Conservation (phyloP, 2,113 vertebrate genomes). For the Lates calcarifer region DNA sequence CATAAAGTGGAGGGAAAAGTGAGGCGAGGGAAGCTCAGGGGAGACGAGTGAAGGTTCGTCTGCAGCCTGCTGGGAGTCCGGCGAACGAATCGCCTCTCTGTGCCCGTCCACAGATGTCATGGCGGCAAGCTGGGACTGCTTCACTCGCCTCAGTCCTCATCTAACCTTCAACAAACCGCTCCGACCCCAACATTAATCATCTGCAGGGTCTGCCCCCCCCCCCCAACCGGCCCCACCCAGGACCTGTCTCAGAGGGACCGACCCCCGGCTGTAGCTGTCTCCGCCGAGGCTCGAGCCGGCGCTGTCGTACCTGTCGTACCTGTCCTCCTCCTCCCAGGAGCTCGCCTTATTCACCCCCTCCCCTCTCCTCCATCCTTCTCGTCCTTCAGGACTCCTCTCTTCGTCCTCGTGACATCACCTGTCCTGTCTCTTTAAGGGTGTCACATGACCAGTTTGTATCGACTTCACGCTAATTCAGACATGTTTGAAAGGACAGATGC, state of each 20-base stretch:
- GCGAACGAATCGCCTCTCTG: not conserved
- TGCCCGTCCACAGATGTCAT: slow-evolving; percentile 36
- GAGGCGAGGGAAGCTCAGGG: slow-evolving; percentile 29
- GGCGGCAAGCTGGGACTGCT: slow-evolving; percentile 23
- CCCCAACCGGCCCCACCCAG: not conserved
- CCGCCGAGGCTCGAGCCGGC: not conserved
- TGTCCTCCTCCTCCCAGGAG: slow-evolving; percentile 12
- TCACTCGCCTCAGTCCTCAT: slow-evolving; percentile 40
- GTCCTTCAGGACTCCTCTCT: slow-evolving; percentile 35
- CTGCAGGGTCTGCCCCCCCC: slow-evolving; percentile 24
- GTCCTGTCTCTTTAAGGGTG: slow-evolving; percentile 24
- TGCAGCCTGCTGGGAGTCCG: slow-evolving; percentile 47
- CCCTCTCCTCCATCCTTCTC: not conserved
- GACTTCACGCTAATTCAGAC: too few relatives aligned
- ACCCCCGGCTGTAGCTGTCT: not conserved
- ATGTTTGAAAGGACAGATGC: too few relatives aligned
- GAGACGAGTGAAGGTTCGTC: slow-evolving; percentile 26
- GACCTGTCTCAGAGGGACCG: slow-evolving; percentile 33
- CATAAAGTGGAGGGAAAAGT: slow-evolving; percentile 7
- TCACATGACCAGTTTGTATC: slow-evolving; percentile 21
- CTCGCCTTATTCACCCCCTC: slow-evolving; percentile 5
- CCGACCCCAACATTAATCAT: slow-evolving; percentile 70
- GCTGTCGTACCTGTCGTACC: slow-evolving; percentile 24
- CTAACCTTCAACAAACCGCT: slow-evolving; percentile 54
- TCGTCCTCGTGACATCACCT: slow-evolving; percentile 25